Conservation (phyloP, 2,113 vertebrate species). For the Machaerirhynchus nigripectus region DNA sequence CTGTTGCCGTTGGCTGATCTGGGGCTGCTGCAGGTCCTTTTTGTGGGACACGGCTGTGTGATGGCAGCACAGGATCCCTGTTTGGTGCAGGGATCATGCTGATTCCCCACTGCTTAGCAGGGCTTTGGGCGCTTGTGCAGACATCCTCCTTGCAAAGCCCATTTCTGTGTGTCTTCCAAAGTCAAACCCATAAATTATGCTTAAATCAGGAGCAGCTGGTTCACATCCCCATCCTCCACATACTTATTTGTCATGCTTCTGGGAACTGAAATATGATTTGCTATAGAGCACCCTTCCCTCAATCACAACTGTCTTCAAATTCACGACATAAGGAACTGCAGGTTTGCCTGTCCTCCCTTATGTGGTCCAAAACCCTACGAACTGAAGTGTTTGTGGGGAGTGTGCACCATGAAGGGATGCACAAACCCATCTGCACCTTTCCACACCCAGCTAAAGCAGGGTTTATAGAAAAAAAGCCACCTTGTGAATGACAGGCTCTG, state of each 20-base stretch:
- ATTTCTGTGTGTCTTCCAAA: neutral
- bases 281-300: neutral
- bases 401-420: neutral
- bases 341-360: neutral
- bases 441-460: neutral
- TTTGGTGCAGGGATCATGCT: neutral
- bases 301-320: neutral
- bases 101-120: rapidly evolving
- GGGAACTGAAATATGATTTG: conserved; percentile 7
- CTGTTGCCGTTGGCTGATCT: rapidly evolving
- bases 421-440: neutral
- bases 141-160: neutral
- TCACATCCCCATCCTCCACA: neutral
- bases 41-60: neutral
- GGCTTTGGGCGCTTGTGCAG: rapidly evolving
- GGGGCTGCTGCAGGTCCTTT: neutral
- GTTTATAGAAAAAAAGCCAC: neutral
- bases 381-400: neutral
- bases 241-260: conserved; percentile 14
- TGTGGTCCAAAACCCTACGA: neutral
- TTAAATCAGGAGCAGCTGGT: conserved; percentile 20
- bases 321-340: neutral
- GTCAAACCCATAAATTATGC: conserved; percentile 10
- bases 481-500: neutral
- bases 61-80: neutral